phyloP scores from a whole-genome alignment of 1,140 invertebrate genomes.

The Tribolium castaneum region DNA sequence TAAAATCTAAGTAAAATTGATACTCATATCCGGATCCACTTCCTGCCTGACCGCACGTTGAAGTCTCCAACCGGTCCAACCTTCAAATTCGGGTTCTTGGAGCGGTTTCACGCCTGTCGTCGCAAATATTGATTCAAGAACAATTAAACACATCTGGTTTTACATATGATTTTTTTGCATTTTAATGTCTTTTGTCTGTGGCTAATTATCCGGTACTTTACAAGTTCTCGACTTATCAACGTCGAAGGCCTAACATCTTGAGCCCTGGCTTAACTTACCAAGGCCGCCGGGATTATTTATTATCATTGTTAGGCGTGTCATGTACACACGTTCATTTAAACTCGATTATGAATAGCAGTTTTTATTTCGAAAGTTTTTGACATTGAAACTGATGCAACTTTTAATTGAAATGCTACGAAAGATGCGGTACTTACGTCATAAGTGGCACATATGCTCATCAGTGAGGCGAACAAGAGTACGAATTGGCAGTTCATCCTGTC shows the following conservation, averaged over 20 bases:
- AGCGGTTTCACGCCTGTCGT: neutral
- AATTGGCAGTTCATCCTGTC: constrained; percentile 24
- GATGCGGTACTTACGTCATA: constrained; percentile 13
- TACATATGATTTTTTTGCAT: neutral
- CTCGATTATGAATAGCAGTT: neutral
- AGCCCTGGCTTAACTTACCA: neutral
- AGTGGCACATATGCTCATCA: constrained; percentile 24
- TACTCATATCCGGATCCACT: neutral
- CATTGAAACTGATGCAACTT: neutral
- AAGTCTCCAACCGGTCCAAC: neutral
- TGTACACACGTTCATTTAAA: neutral
- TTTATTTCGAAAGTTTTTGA: neutral
- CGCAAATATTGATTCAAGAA: neutral
- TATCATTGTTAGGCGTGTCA: neutral
- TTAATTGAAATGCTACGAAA: neutral
- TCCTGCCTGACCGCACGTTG: neutral
- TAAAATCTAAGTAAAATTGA: neutral
- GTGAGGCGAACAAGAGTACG: constrained; percentile 13
- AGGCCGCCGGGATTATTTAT: neutral
- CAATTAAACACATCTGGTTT: neutral
- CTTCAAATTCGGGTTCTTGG: neutral
- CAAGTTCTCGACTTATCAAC: neutral
- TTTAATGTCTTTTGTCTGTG: constrained; percentile 2
- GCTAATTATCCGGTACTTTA: constrained; percentile 16
- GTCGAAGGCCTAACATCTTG: neutral